phyloP scores from a whole-genome alignment of 2,113 vertebrate species.

The Centrocercus urophasianus region DNA sequence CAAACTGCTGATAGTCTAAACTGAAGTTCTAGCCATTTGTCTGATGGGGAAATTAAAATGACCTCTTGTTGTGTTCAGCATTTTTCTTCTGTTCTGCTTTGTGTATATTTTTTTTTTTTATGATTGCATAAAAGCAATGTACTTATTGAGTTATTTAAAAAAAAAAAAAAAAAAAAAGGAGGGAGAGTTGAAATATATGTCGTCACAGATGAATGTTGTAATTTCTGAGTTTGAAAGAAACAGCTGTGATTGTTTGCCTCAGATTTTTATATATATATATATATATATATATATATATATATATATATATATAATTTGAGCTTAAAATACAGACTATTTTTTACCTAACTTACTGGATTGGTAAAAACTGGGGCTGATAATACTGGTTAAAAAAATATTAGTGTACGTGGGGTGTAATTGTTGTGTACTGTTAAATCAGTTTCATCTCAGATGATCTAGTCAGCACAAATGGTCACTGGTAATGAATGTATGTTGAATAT shows the following conservation, averaged over 20 bases:
- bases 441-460: constrained; percentile 24
- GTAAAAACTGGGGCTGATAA: background rate
- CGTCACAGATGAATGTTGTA: background rate
- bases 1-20: constrained; percentile 24
- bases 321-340: background rate
- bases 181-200: background rate
- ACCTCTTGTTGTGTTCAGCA: background rate
- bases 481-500: background rate
- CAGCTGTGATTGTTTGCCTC: background rate
- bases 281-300: background rate
- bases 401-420: background rate
- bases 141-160: background rate
- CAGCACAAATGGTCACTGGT: background rate
- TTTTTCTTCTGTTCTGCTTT: background rate
- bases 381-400: background rate
- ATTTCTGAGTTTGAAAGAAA: background rate
- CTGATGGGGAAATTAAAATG: constrained; percentile 41
- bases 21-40: background rate
- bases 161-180: background rate
- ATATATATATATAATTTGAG: background rate
- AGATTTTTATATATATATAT: background rate
- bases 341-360: background rate
- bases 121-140: background rate
- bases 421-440: background rate
- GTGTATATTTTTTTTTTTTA: background rate